Evolutionary conservation across 2,888 invertebrate species (phyloP).

Genomic region (Hesperia comma): DNA sequence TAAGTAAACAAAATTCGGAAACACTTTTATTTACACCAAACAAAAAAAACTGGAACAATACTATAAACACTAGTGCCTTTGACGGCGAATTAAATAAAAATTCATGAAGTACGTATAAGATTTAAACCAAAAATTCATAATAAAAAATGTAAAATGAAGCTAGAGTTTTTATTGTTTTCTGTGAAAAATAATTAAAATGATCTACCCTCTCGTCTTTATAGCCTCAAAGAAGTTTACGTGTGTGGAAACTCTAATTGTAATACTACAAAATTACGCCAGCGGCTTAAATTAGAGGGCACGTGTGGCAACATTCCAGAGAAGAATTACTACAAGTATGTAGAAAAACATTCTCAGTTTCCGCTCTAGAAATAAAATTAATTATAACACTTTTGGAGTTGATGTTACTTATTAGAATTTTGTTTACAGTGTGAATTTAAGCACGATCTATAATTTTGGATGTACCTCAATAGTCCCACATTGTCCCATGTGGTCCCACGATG

Average conservation of each 20-base stretch:
- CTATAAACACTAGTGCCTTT: too few relatives aligned
- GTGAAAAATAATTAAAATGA: not conserved
- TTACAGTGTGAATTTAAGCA: too few relatives aligned
- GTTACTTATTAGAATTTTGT: not conserved
- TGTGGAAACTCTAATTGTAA: not conserved
- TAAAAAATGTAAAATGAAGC: not conserved
- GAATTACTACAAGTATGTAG: not conserved
- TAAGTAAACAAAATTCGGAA: too few relatives aligned
- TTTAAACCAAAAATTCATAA: not conserved
- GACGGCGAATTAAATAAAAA: too few relatives aligned
- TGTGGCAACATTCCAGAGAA: conserved; percentile 2
- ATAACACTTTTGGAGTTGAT: not conserved
- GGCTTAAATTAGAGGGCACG: not conserved
- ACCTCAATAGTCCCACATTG: too few relatives aligned
- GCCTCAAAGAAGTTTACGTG: not conserved
- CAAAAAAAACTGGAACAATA: too few relatives aligned
- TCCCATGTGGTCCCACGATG: too few relatives aligned
- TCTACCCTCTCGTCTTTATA: not conserved
- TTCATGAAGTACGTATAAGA: too few relatives aligned
- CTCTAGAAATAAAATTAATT: not conserved
- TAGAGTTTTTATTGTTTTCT: not conserved
- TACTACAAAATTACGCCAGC: conserved; percentile 1
- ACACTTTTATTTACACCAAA: too few relatives aligned
- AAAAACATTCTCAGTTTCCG: not conserved
- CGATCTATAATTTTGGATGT: too few relatives aligned